A percentile compares a stretch with the other conserved stretches of the same genome.
These are phyloP conservation scores for Pteropus alecto DNA, from an alignment of 2,113 vertebrate species.

Conservation along the genomic window DNA sequence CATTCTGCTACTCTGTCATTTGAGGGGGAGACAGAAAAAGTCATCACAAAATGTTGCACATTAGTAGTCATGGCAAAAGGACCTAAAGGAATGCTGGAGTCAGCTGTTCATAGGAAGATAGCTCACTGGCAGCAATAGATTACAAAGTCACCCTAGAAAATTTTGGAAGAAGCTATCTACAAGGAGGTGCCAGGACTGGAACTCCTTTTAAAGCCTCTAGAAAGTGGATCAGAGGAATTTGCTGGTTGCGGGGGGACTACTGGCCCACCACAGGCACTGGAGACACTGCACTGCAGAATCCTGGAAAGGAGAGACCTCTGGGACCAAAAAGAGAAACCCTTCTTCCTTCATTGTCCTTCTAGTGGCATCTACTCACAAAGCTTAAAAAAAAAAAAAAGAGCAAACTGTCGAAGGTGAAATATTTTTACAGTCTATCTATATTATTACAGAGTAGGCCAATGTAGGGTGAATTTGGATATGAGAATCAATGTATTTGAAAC, in stretches of 20 bases:
- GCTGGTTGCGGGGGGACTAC: neutral
- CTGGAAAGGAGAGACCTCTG: neutral
- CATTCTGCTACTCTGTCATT: neutral
- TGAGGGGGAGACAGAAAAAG: neutral
- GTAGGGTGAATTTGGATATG: neutral
- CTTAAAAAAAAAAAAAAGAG: neutral
- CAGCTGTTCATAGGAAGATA: neutral
- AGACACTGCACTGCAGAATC: neutral
- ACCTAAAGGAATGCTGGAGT: neutral
- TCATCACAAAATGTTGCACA: neutral
- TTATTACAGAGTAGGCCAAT: neutral
- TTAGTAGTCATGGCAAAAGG: neutral
- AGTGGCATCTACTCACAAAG: neutral
- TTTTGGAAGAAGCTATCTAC: neutral
- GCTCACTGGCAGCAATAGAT: neutral
- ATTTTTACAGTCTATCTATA: neutral
- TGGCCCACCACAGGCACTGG: neutral
- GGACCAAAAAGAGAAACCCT: neutral
- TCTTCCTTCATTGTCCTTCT: neutral
- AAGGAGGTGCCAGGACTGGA: neutral
- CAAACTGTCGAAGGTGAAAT: neutral
- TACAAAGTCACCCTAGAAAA: neutral
- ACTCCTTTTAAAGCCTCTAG: neutral
- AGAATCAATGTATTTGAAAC: neutral
- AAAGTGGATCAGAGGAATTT: neutral